Percentiles rank a stretch among this genome's conserved stretches.
phyloP scores from a whole-genome alignment of 2,888 invertebrate genomes.

The Nebria salina region DNA sequence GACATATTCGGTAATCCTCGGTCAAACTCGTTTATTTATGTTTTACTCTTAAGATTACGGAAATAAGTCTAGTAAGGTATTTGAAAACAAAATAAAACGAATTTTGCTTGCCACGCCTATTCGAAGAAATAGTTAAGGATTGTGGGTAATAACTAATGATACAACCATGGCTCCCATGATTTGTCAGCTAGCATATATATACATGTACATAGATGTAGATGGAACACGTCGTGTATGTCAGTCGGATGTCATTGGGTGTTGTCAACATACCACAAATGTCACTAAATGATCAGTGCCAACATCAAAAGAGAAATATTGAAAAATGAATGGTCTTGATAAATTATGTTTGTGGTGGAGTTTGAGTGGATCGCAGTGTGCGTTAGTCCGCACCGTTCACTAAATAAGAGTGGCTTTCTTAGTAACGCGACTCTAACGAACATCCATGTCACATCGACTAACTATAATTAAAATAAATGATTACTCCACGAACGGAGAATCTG shows the following conservation, averaged over 20 bases:
- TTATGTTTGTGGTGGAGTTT: slow-evolving; percentile 3
- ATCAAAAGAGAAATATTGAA: slow-evolving; percentile 21
- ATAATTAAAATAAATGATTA: not conserved
- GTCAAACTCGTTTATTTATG: too few species aligned
- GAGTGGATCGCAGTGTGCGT: not conserved
- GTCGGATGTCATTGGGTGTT: slow-evolving; percentile 14
- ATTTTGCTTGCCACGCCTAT: not conserved
- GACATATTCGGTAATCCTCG: too few species aligned
- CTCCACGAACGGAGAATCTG: not conserved
- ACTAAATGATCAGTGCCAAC: slow-evolving; percentile 14
- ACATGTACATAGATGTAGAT: not conserved
- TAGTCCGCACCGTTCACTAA: not conserved
- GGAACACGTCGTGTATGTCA: not conserved
- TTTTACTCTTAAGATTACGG: not conserved
- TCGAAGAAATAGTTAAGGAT: not conserved
- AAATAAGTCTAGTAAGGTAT: not conserved
- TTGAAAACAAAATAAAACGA: not conserved
- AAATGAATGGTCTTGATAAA: slow-evolving; percentile 20
- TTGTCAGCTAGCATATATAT: not conserved
- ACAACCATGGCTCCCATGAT: not conserved
- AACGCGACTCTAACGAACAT: not conserved
- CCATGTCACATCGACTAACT: slow-evolving; percentile 1
- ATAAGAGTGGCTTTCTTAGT: not conserved
- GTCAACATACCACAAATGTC: slow-evolving; percentile 21
- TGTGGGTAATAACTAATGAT: not conserved